phyloP scores from a whole-genome alignment of 2,113 vertebrate species.

The Psammodynastes pulverulentus region DNA sequence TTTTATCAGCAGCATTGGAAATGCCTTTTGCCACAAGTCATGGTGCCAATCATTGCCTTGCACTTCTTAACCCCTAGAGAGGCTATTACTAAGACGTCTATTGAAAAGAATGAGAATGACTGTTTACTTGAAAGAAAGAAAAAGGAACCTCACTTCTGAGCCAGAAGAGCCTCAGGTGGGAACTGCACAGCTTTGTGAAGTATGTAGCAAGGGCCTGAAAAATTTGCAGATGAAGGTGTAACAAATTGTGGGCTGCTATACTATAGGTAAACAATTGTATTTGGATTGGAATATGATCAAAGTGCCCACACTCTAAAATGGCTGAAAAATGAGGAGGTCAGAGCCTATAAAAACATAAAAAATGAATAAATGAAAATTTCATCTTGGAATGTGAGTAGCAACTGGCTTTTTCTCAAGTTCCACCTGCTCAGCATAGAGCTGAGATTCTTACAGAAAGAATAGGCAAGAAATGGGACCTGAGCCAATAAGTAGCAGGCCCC shows the following conservation, averaged over 20 bases:
- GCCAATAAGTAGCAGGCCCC: conserved; percentile 15
- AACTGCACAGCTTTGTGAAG: conserved; percentile 45
- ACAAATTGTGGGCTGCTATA: conserved; percentile 27
- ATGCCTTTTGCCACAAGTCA: conserved; percentile 34
- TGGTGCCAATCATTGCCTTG: conserved; percentile 40
- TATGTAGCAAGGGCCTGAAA: conserved; percentile 34
- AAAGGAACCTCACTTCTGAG: conserved; percentile 41
- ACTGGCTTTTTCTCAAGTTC: conserved; percentile 38
- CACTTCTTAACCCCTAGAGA: conserved; percentile 45
- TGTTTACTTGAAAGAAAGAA: conserved; percentile 45
- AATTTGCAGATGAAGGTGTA: conserved; percentile 43
- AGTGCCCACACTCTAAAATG: conserved; percentile 48
- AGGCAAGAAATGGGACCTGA: conserved; percentile 18
- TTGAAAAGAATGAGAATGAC: conserved; percentile 39
- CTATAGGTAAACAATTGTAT: conserved; percentile 41
- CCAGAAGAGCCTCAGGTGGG: conserved; percentile 42
- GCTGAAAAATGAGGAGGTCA: conserved; percentile 53
- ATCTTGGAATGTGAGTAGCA: conserved; percentile 30
- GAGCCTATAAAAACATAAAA: conserved; percentile 37
- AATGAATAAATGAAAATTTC: conserved; percentile 31
- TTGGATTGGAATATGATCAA: conserved; percentile 65
- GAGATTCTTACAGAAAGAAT: conserved; percentile 3
- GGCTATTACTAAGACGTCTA: conserved; percentile 43
- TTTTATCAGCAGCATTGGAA: conserved; percentile 45
- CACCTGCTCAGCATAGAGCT: conserved; percentile 28